phyloP scores from a whole-genome alignment of 2,797 vertebrate genomes.

The Anolis apletophallus region DNA sequence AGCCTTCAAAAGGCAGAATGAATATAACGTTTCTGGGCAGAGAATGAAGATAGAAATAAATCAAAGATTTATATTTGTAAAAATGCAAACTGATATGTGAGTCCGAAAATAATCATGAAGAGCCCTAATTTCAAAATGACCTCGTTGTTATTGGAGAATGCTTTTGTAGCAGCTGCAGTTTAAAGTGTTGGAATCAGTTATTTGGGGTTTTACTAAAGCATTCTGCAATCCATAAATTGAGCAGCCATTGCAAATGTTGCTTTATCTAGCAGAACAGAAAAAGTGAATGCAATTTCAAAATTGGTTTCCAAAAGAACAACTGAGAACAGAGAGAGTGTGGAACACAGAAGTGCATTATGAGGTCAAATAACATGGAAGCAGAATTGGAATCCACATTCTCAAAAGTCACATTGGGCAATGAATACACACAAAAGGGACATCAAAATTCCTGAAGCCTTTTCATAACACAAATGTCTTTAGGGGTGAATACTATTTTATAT shows the following conservation, averaged over 20 bases:
- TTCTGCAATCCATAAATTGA: constrained; percentile 20
- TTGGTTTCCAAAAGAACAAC: not conserved
- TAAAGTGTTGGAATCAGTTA: not conserved
- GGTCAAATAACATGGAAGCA: constrained; percentile 33
- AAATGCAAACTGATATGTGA: not conserved
- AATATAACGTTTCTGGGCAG: not conserved
- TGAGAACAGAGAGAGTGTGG: constrained; percentile 27
- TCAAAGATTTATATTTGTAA: not conserved
- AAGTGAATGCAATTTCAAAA: constrained; percentile 41
- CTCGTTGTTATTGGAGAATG: not conserved
- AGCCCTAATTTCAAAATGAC: not conserved
- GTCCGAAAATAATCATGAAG: not conserved
- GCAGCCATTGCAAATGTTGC: constrained; percentile 22
- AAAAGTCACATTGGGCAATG: constrained; percentile 22
- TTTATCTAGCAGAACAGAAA: constrained; percentile 50
- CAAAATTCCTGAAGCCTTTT: constrained; percentile 46
- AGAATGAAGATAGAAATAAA: not conserved
- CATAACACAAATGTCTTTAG: constrained; percentile 37
- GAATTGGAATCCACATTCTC: constrained; percentile 38
- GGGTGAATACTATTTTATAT: constrained; percentile 51
- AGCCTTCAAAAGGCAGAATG: not conserved
- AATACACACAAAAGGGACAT: constrained; percentile 33
- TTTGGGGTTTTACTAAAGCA: not conserved
- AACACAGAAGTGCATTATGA: constrained; percentile 21
- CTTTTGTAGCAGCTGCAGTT: not conserved